Percentiles rank a stretch among this genome's conserved stretches.
Conservation (phyloP, 64 coral and sea anemone genomes). For the Montipora foliosa region DNA sequence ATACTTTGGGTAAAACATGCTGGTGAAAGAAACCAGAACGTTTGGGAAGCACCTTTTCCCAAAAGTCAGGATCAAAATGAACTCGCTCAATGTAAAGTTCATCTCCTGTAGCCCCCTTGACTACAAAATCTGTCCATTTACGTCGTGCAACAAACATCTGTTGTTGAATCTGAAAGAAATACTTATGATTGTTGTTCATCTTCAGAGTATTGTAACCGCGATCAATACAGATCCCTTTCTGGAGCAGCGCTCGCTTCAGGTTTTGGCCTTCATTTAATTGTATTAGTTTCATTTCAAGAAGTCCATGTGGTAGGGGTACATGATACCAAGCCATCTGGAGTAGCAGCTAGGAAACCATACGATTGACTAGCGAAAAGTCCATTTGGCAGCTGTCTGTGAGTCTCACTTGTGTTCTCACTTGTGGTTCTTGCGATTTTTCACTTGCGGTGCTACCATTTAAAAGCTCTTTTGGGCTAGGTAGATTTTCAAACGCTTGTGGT, state of each 20-base stretch:
- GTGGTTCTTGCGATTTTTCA: too few relatives aligned
- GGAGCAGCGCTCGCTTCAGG: neutral
- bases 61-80: constrained; percentile 57
- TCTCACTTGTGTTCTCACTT: too few relatives aligned
- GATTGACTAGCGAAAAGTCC: constrained; percentile 7
- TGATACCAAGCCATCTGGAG: constrained; percentile 5
- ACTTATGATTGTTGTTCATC: neutral
- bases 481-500: too few relatives aligned
- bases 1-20: constrained; percentile 46
- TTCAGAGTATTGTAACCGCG: neutral
- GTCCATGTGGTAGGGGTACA: neutral
- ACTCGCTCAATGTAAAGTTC: constrained; percentile 63
- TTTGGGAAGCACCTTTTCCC: constrained; percentile 34
- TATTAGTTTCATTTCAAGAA: constrained; percentile 33
- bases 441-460: too few relatives aligned
- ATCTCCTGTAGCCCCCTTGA: constrained; percentile 26
- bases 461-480: too few relatives aligned
- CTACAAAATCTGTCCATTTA: constrained; percentile 77
- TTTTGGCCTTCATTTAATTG: neutral
- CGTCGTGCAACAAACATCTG: constrained; percentile 55
- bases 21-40: constrained; percentile 22
- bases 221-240: neutral
- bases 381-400: neutral
- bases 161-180: neutral
- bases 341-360: constrained; percentile 6